Evolutionary conservation across 2,113 vertebrate genomes (phyloP).

Genomic region (Melanerpes aurifrons): DNA sequence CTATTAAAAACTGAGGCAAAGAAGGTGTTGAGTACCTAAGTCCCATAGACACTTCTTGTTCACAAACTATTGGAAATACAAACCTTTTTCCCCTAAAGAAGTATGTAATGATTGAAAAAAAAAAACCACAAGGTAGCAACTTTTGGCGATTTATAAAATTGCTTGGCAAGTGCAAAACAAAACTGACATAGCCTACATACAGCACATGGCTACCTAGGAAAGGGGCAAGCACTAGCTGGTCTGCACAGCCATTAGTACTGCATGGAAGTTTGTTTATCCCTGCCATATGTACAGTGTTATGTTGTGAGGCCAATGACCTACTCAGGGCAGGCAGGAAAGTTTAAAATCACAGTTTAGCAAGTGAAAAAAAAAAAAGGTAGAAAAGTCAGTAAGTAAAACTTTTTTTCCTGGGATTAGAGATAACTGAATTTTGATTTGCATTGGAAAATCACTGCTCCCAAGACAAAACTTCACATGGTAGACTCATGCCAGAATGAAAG

Average conservation of each 20-base stretch:
- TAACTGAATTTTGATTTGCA: neutral
- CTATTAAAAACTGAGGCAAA: too few relatives aligned
- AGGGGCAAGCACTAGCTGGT: neutral
- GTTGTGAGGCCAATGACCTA: neutral
- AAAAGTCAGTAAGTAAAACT: neutral
- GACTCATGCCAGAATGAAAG: neutral
- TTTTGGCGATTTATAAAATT: neutral
- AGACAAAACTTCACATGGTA: neutral
- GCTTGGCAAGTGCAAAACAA: neutral
- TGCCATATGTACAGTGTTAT: neutral
- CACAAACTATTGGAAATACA: neutral
- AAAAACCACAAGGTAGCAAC: neutral
- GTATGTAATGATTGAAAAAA: neutral
- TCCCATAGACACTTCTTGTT: neutral
- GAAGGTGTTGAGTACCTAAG: neutral
- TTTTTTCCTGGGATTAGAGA: neutral
- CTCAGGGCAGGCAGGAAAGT: accelerated
- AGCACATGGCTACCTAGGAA: neutral
- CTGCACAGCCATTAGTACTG: neutral
- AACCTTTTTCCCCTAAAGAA: neutral
- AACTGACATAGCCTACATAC: accelerated
- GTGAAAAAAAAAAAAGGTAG: neutral
- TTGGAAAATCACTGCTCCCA: neutral
- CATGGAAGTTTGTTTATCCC: neutral
- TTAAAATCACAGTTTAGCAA: neutral